These are phyloP conservation scores for Luidia sarsii DNA, from an alignment of 53 echinoderm and acorn worm species.

Conservation along the genomic window DNA sequence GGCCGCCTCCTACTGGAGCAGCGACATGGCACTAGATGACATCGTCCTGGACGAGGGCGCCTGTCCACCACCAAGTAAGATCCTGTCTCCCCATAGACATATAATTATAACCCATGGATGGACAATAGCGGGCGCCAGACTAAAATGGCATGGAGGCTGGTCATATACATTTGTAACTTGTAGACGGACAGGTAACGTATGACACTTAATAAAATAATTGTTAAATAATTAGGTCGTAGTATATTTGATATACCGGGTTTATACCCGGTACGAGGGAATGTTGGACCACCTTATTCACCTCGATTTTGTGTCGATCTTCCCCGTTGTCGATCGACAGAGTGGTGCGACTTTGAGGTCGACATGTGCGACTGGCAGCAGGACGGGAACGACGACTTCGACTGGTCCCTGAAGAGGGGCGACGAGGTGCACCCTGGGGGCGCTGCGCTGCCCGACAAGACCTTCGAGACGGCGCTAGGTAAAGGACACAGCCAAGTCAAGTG, in stretches of 20 bases:
- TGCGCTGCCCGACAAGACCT: constrained; percentile 14
- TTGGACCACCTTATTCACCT: not conserved
- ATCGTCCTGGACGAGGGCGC: constrained; percentile 49
- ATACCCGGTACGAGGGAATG: too few species aligned
- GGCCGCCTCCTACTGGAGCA: constrained; percentile 57
- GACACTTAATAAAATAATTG: too few species aligned
- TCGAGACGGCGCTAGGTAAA: constrained; percentile 25
- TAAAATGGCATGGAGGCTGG: too few species aligned
- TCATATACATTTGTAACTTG: too few species aligned
- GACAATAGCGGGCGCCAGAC: too few species aligned
- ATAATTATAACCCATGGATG: too few species aligned
- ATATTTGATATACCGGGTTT: too few species aligned
- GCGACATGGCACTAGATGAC: constrained; percentile 93
- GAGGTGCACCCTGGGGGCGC: constrained; percentile 4
- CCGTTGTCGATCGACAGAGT: constrained; percentile 44
- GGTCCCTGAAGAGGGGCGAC: constrained; percentile 62
- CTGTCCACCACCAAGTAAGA: constrained; percentile 80
- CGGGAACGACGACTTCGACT: constrained; percentile 64
- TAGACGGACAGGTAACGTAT: too few species aligned
- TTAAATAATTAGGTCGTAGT: too few species aligned
- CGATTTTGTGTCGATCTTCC: not conserved
- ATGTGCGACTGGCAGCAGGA: constrained; percentile 83
- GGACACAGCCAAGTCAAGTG: too few species aligned
- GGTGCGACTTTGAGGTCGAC: constrained; percentile 75
- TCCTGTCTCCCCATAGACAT: not conserved